Evolutionary conservation across 2,113 vertebrate genomes (phyloP).

Genomic region (Brachyistius frenatus): DNA sequence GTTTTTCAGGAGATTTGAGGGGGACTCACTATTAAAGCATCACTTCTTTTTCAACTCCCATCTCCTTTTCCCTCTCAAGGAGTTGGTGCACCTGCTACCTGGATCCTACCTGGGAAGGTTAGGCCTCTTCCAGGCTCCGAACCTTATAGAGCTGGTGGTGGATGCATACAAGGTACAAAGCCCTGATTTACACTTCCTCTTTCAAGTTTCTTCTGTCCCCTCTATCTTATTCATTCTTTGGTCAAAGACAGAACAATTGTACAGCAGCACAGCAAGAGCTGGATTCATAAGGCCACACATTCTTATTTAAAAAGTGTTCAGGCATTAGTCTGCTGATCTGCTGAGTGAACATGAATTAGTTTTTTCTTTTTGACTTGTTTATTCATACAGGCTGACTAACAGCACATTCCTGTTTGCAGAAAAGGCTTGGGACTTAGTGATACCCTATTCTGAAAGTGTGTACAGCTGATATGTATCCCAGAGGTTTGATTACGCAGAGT

Average conservation of each 20-base stretch:
- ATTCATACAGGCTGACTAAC: slow-evolving; percentile 8
- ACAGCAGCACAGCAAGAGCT: slow-evolving; percentile 33
- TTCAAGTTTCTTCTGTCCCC: neutral
- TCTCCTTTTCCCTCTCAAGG: slow-evolving; percentile 75
- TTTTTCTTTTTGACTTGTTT: slow-evolving; percentile 18
- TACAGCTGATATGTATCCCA: neutral
- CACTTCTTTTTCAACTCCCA: neutral
- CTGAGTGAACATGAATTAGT: slow-evolving; percentile 22
- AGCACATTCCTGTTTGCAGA: slow-evolving; percentile 12
- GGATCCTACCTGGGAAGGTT: slow-evolving; percentile 92
- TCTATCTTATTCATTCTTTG: slow-evolving; percentile 3
- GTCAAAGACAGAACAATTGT: slow-evolving; percentile 13
- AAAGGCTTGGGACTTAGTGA: neutral
- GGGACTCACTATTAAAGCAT: too few species aligned
- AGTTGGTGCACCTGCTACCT: slow-evolving; percentile 90
- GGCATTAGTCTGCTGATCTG: neutral
- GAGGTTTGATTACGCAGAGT: neutral
- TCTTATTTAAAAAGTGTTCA: slow-evolving; percentile 1
- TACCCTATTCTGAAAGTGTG: neutral
- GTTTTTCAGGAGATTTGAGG: neutral
- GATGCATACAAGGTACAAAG: slow-evolving; percentile 93
- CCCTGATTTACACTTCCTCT: neutral
- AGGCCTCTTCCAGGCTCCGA: slow-evolving; percentile 90
- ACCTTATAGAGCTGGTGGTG: slow-evolving; percentile 94
- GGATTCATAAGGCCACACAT: slow-evolving; percentile 35